Percentiles rank a stretch among this genome's conserved stretches.
These are phyloP conservation scores for Megaceryle torquata DNA, from an alignment of 2,113 vertebrate genomes.

Conservation along the genomic window DNA sequence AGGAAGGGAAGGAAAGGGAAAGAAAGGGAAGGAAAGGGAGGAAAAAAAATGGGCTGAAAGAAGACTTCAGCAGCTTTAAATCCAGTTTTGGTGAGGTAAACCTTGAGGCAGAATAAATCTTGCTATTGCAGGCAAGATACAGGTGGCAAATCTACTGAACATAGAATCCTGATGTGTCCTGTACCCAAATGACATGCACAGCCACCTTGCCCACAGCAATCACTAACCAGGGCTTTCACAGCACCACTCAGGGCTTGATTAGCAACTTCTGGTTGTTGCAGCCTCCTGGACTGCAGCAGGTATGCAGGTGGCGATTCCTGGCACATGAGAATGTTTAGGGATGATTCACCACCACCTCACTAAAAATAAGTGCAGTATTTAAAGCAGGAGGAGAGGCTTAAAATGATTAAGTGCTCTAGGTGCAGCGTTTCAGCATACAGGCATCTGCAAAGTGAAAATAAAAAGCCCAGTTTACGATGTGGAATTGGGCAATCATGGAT, in stretches of 20 bases:
- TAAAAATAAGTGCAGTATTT: constrained; percentile 38
- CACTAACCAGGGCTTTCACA: background rate
- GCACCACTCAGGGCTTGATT: background rate
- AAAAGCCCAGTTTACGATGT: background rate
- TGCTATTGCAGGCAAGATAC: background rate
- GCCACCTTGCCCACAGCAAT: background rate
- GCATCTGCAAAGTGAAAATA: background rate
- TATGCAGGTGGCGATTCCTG: background rate
- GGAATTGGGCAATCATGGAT: background rate
- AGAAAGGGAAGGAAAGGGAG: background rate
- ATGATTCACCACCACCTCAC: background rate
- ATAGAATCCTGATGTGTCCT: background rate
- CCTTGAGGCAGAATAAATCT: background rate
- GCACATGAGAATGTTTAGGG: background rate
- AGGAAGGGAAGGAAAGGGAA: background rate
- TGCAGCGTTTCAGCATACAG: background rate
- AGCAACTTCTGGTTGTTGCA: background rate
- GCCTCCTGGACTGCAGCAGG: background rate
- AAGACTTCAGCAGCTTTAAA: background rate
- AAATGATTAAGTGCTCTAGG: constrained; percentile 30
- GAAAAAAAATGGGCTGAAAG: background rate
- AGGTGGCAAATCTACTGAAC: background rate
- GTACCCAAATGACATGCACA: background rate
- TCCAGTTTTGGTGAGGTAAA: background rate
- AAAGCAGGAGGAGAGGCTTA: constrained; percentile 1